These are phyloP conservation scores for Ptychoptera albimana DNA, from an alignment of 2,888 invertebrate species.

Conservation along the genomic window DNA sequence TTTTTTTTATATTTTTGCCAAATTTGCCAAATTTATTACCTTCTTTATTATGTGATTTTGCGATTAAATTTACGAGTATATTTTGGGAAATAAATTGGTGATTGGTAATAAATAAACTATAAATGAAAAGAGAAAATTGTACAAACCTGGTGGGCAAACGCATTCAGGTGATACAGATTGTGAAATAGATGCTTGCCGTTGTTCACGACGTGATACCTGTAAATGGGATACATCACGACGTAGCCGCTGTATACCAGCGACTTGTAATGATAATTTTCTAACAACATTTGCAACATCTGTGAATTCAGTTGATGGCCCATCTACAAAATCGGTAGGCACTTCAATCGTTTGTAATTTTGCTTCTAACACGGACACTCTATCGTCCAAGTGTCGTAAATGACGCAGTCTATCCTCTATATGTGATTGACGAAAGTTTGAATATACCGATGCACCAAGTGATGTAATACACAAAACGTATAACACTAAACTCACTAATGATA, in stretches of 20 bases:
- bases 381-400: slow-evolving; percentile 26
- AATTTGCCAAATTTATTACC: too few species aligned
- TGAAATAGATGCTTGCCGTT: slow-evolving; percentile 20
- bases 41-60: too few species aligned
- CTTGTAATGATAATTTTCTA: slow-evolving; percentile 19
- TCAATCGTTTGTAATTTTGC: slow-evolving; percentile 14
- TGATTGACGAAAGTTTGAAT: slow-evolving; percentile 26
- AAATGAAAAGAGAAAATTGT: neutral
- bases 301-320: slow-evolving; percentile 7
- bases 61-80: too few species aligned
- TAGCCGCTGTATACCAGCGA: slow-evolving; percentile 27
- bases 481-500: slow-evolving; percentile 25
- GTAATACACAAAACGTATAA: slow-evolving; percentile 28
- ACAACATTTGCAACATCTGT: slow-evolving; percentile 20
- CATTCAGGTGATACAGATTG: slow-evolving; percentile 37
- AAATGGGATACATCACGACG: slow-evolving; percentile 30
- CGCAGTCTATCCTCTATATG: slow-evolving; percentile 24
- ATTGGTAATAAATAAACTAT: too few species aligned
- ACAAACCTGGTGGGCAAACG: slow-evolving; percentile 55
- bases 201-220: slow-evolving; percentile 26
- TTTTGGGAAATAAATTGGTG: too few species aligned
- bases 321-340: neutral
- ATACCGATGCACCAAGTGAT: slow-evolving; percentile 27
- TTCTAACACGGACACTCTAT: slow-evolving; percentile 26
- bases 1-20: too few species aligned